These are phyloP conservation scores for Lymantria monacha DNA, from an alignment of 2,888 invertebrate genomes.

Conservation along the genomic window DNA sequence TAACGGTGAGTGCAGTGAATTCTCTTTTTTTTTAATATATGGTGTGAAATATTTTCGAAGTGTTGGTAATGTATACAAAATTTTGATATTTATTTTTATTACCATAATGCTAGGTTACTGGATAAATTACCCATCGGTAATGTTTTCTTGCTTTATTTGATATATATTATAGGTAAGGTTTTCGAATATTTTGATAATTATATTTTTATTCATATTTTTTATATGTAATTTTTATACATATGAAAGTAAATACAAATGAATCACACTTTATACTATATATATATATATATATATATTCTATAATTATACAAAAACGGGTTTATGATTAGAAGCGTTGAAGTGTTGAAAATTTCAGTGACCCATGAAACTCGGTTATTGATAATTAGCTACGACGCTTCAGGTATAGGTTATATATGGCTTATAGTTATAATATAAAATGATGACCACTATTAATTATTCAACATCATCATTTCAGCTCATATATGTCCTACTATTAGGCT, in stretches of 20 bases:
- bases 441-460: neutral
- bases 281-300: too few relatives aligned
- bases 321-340: constrained; percentile 26
- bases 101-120: neutral
- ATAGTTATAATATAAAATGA: neutral
- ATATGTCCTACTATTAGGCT: too few relatives aligned
- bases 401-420: neutral
- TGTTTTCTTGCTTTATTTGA: constrained; percentile 25
- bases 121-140: constrained; percentile 18
- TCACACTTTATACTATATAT: neutral
- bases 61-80: constrained; percentile 13
- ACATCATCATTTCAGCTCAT: too few relatives aligned
- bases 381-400: constrained; percentile 14
- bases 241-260: neutral
- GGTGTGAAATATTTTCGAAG: constrained; percentile 29
- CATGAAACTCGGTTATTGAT: constrained; percentile 27
- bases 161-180: constrained; percentile 25
- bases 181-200: constrained; percentile 9
- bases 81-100: constrained; percentile 4
- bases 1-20: constrained; percentile 58
- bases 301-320: constrained; percentile 4
- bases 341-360: constrained; percentile 34
- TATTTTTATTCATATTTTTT: neutral
- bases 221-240: neutral
- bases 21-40: constrained; percentile 18